Percentiles rank a stretch among this genome's conserved stretches.
Evolutionary conservation across 2,797 vertebrate genomes (phyloP).

Genomic region (Lepus townsendii): DNA sequence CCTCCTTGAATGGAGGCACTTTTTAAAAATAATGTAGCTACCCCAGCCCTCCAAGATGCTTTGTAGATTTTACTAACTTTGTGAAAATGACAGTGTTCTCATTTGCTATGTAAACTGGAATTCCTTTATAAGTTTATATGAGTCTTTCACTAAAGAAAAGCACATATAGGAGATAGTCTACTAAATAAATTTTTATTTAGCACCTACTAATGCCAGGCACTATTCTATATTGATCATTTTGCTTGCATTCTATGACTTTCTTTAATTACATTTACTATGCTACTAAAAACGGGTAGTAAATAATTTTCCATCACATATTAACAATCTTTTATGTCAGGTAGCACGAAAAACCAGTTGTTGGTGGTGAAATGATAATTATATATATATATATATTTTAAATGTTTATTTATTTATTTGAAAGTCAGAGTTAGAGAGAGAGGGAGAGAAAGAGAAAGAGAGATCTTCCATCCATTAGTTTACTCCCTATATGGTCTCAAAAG

Average conservation of each 20-base stretch:
- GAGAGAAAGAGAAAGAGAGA: no score
- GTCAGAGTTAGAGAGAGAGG: no score
- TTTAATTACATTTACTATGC: background rate
- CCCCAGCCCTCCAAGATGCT: background rate
- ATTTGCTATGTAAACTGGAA: background rate
- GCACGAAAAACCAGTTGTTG: background rate
- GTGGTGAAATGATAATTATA: background rate
- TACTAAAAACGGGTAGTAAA: background rate
- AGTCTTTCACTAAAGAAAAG: constrained; percentile 34
- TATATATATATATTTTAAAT: no score
- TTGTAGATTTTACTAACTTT: constrained; percentile 36
- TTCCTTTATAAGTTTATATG: constrained; percentile 1
- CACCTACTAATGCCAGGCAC: background rate
- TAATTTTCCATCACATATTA: background rate
- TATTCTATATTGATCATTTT: background rate
- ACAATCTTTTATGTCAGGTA: background rate
- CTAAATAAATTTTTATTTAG: background rate
- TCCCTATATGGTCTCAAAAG: no score
- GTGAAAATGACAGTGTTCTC: background rate
- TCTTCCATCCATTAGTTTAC: no score
- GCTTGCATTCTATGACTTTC: background rate
- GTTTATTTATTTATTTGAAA: no score
- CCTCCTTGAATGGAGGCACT: no score
- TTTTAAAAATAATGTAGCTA: no score
- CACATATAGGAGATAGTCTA: background rate